A percentile compares a stretch with the other conserved stretches of the same genome.
These are phyloP conservation scores for Patiria pectinifera DNA, from an alignment of 53 echinoderm and acorn worm genomes.

Conservation along the genomic window DNA sequence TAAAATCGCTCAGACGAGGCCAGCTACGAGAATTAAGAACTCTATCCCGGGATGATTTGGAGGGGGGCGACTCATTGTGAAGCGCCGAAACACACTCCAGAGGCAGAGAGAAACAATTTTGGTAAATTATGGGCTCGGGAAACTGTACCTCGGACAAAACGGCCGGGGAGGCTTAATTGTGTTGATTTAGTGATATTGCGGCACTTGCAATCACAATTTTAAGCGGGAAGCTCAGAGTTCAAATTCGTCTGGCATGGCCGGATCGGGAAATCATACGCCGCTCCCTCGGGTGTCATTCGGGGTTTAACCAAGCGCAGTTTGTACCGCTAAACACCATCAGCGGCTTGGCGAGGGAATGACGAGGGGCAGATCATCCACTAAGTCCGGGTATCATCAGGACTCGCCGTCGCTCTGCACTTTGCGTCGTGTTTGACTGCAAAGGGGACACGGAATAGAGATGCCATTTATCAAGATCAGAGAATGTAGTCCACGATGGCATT, in stretches of 20 bases:
- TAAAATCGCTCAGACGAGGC: conserved; percentile 31
- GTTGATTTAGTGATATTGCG: conserved; percentile 66
- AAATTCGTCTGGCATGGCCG: conserved; percentile 35
- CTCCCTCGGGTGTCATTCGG: conserved; percentile 34
- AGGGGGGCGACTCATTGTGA: not conserved
- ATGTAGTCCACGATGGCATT: not conserved
- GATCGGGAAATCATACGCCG: conserved; percentile 25
- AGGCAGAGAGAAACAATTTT: conserved; percentile 34
- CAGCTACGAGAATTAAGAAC: conserved; percentile 30
- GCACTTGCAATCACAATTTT: conserved; percentile 52
- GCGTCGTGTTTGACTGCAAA: not conserved
- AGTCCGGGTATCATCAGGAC: not conserved
- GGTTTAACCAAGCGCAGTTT: conserved; percentile 38
- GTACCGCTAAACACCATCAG: not conserved
- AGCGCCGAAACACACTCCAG: conserved; percentile 4
- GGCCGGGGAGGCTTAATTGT: conserved; percentile 38
- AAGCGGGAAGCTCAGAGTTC: conserved; percentile 56
- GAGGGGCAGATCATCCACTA: not conserved
- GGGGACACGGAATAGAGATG: not conserved
- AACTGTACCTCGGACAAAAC: conserved; percentile 38
- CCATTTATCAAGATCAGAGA: not conserved
- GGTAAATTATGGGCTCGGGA: conserved; percentile 39
- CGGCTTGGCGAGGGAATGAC: not conserved
- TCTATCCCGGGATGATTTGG: conserved; percentile 25
- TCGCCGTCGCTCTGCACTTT: not conserved